These are phyloP conservation scores for Tachysurus vachellii DNA, from an alignment of 2,113 vertebrate species.

Conservation along the genomic window DNA sequence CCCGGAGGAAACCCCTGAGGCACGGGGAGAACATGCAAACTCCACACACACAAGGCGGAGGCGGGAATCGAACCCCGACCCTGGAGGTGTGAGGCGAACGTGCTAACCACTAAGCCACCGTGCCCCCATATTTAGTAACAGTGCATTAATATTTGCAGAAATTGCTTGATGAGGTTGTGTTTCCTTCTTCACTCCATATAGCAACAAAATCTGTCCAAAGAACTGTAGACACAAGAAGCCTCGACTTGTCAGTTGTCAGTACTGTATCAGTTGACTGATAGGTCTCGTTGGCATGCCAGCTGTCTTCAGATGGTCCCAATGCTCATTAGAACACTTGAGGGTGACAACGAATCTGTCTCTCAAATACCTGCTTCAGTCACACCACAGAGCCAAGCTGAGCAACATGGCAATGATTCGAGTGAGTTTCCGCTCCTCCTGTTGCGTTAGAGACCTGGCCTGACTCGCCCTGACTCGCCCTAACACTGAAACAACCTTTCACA, in stretches of 20 bases:
- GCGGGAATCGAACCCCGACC: too few species aligned
- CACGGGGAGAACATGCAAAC: too few species aligned
- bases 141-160: neutral
- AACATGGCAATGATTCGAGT: neutral
- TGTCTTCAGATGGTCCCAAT: neutral
- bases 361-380: neutral
- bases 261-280: neutral
- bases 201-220: neutral
- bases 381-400: neutral
- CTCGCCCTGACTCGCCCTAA: neutral
- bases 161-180: neutral
- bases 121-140: too few species aligned
- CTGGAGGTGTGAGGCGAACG: too few species aligned
- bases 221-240: neutral
- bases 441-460: neutral
- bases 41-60: too few species aligned
- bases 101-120: too few species aligned
- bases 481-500: neutral
- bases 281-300: conserved; percentile 2
- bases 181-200: neutral
- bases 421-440: neutral
- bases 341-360: neutral
- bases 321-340: neutral
- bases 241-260: neutral
- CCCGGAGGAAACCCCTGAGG: too few species aligned